These are phyloP conservation scores for Stercorarius parasiticus DNA, from an alignment of 2,113 vertebrate species.

Conservation along the genomic window DNA sequence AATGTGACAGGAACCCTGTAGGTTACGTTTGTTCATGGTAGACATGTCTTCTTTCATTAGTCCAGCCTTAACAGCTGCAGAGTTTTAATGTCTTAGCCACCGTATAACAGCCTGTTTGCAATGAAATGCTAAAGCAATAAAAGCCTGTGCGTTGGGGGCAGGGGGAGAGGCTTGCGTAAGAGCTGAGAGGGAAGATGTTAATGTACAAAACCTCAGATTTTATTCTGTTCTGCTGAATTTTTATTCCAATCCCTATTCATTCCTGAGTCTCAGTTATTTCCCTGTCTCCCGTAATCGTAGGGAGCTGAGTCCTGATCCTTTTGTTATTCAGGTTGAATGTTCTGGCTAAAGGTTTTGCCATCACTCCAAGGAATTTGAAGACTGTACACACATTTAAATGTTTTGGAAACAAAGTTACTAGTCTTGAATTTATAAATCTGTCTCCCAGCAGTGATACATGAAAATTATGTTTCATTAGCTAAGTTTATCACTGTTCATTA, in stretches of 20 bases:
- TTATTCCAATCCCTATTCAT: background rate
- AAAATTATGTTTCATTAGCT: background rate
- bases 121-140: background rate
- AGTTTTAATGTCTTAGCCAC: background rate
- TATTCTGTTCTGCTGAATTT: background rate
- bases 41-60: slow-evolving; percentile 20
- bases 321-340: background rate
- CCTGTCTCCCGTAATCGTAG: background rate
- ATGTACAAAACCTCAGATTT: background rate
- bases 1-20: slow-evolving; percentile 16
- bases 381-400: background rate
- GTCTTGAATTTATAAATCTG: background rate
- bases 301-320: background rate
- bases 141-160: accelerated
- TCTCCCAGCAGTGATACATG: background rate
- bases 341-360: background rate
- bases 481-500: background rate
- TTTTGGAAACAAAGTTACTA: background rate
- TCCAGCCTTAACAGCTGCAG: background rate
- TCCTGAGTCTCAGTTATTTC: background rate
- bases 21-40: slow-evolving; percentile 38
- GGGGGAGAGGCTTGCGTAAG: background rate
- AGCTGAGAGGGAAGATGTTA: background rate
- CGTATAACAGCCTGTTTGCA: background rate
- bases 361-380: background rate